These are phyloP conservation scores for Carcinoscorpius rotundicauda DNA, from an alignment of 1,140 invertebrate species.

Conservation along the genomic window DNA sequence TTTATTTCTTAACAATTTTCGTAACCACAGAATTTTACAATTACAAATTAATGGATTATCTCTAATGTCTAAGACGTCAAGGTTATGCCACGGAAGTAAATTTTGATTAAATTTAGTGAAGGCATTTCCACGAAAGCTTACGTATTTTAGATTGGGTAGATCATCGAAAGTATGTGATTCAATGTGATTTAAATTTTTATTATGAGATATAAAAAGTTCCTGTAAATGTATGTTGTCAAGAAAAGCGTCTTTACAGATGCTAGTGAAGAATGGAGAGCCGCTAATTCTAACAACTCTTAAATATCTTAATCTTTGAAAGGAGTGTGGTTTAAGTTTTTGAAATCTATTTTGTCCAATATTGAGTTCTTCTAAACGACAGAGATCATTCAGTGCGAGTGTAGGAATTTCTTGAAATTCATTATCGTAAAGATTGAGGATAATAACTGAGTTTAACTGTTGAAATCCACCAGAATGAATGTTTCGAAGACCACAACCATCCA, in stretches of 20 bases:
- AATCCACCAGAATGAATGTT: conserved; percentile 64
- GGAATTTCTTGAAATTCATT: conserved; percentile 61
- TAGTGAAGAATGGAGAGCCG: conserved; percentile 27
- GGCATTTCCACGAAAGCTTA: conserved; percentile 31
- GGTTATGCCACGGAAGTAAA: conserved; percentile 16
- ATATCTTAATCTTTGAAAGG: conserved; percentile 20
- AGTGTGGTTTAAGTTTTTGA: conserved; percentile 10
- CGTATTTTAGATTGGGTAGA: conserved; percentile 52
- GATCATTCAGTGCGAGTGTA: conserved; percentile 50
- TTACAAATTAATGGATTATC: conserved; percentile 76
- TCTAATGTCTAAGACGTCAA: conserved; percentile 40
- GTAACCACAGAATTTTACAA: conserved; percentile 72
- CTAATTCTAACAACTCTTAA: conserved; percentile 26
- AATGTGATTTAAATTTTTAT: conserved; percentile 31
- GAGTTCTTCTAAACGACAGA: conserved; percentile 32
- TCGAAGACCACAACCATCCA: conserved; percentile 63
- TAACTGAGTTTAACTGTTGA: conserved; percentile 52
- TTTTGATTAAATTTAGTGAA: conserved; percentile 18
- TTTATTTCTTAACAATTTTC: conserved; percentile 38
- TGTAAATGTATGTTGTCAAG: conserved; percentile 45
- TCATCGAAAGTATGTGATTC: conserved; percentile 55
- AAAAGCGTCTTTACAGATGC: conserved; percentile 30
- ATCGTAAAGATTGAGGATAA: conserved; percentile 59
- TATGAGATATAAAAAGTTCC: conserved; percentile 45
- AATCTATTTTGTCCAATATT: conserved; percentile 23